A percentile compares a stretch with the other conserved stretches of the same genome.
These are phyloP conservation scores for Chionomys nivalis DNA, from an alignment of 2,113 vertebrate species.

Conservation along the genomic window DNA sequence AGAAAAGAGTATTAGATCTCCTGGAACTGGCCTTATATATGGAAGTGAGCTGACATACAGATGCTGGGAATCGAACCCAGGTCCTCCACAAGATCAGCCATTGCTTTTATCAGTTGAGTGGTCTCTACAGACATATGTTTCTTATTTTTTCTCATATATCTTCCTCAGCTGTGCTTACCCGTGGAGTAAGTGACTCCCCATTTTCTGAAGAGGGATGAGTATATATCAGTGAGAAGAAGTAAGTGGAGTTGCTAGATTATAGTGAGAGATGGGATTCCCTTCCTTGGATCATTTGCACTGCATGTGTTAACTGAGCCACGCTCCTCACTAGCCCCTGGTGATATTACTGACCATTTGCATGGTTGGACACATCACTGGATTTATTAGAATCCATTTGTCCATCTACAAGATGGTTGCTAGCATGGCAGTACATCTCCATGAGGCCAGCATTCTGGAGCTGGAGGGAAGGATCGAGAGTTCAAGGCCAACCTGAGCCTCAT, in stretches of 20 bases:
- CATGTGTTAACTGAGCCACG: background rate
- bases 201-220: background rate
- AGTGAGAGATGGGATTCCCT: background rate
- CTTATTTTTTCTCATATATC: background rate
- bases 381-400: background rate
- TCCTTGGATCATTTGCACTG: background rate
- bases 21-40: background rate
- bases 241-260: background rate
- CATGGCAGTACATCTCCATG: background rate
- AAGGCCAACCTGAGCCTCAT: background rate
- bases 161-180: background rate
- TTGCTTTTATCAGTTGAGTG: background rate
- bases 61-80: background rate
- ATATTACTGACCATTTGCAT: background rate
- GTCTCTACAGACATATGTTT: background rate
- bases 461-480: background rate
- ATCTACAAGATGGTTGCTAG: background rate
- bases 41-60: background rate
- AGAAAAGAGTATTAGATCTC: too few species aligned
- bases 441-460: background rate
- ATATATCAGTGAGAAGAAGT: accelerated
- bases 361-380: background rate
- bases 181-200: background rate
- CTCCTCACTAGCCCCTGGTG: background rate
- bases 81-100: background rate